These are phyloP conservation scores for Sebastes nivosus DNA, from an alignment of 2,797 vertebrate species.

Conservation along the genomic window DNA sequence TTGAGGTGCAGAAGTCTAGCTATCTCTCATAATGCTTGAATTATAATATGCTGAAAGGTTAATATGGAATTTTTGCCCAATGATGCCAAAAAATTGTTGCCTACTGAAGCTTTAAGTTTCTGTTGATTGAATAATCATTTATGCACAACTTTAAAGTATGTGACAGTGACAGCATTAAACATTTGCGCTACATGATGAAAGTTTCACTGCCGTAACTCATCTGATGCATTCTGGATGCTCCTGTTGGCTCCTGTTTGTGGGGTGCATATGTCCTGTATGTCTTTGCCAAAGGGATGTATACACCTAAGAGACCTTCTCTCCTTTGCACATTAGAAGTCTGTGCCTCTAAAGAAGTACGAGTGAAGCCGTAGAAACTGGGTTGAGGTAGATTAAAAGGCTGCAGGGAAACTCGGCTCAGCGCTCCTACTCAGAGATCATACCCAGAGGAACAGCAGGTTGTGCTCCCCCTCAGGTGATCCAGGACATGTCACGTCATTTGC, in stretches of 20 bases:
- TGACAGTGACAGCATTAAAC: neutral
- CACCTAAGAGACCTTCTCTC: conserved; percentile 4
- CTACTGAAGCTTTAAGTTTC: neutral
- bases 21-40: too few species aligned
- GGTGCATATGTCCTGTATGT: neutral
- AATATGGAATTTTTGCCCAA: too few species aligned
- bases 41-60: too few species aligned
- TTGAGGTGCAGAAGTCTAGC: too few species aligned
- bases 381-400: conserved; percentile 25
- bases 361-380: conserved; percentile 12
- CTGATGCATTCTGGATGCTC: neutral
- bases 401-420: conserved; percentile 18
- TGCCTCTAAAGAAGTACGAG: conserved; percentile 19
- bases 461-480: conserved; percentile 51
- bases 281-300: conserved; percentile 27
- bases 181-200: neutral
- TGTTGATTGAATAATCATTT: neutral
- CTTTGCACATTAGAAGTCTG: neutral
- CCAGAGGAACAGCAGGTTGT: conserved; percentile 40
- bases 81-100: too few species aligned
- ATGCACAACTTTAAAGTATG: neutral
- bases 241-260: conserved; percentile 2
- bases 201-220: conserved; percentile 8
- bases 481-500: conserved; percentile 52
- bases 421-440: conserved; percentile 21